A percentile compares a stretch with the other conserved stretches of the same genome.
Conservation (phyloP, 1,140 invertebrate genomes). For the Drosophila lini region DNA sequence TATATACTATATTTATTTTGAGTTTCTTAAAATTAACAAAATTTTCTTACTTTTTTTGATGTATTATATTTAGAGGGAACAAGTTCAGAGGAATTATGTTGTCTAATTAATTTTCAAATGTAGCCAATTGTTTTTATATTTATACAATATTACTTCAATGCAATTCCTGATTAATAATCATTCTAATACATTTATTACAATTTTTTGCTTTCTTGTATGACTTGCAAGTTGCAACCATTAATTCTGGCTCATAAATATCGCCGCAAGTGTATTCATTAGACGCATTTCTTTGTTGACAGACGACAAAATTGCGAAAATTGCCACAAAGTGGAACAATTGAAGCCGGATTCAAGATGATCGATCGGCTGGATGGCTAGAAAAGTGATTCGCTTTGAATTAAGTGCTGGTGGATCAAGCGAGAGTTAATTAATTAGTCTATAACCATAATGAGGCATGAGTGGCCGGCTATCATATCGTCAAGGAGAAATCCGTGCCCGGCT, state of each 20-base stretch:
- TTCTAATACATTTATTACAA: no score
- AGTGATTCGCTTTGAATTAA: slow-evolving; percentile 53
- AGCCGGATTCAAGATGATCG: slow-evolving; percentile 66
- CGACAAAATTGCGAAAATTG: slow-evolving; percentile 52
- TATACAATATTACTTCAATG: background rate
- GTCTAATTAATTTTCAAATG: no score
- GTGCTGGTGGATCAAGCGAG: slow-evolving; percentile 62
- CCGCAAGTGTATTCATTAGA: background rate
- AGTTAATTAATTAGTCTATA: slow-evolving; percentile 73
- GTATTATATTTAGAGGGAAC: background rate
- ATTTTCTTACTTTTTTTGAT: no score
- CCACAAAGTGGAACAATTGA: slow-evolving; percentile 74
- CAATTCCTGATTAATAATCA: background rate
- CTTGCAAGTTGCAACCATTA: background rate
- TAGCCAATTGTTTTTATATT: no score
- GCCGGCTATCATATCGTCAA: slow-evolving; percentile 1
- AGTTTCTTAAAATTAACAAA: no score
- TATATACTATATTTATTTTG: no score
- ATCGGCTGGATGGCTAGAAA: slow-evolving; percentile 26
- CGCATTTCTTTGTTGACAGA: slow-evolving; percentile 24
- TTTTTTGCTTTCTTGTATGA: background rate
- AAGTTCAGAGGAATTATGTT: background rate
- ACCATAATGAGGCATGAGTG: slow-evolving; percentile 58
- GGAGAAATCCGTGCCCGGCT: slow-evolving; percentile 53
- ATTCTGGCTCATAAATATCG: background rate